Evolutionary conservation across 1,140 invertebrate species (phyloP).

Genomic region (Pogonognathellus flavescens): DNA sequence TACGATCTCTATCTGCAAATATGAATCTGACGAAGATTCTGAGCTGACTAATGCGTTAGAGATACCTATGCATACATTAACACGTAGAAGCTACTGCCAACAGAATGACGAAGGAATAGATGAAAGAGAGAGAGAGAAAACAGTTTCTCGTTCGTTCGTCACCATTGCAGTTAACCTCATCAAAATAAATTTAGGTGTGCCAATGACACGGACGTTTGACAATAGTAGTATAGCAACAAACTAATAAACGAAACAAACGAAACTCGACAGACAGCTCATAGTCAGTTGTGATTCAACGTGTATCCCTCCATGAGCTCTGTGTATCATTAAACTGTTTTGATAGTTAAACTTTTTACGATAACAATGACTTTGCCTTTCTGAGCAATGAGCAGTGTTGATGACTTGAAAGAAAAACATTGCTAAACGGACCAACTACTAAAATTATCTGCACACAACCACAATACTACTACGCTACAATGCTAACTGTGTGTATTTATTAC

Average conservation of each 20-base stretch:
- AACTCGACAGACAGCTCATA: slow-evolving; percentile 3
- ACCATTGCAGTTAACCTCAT: background rate
- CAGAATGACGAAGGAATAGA: background rate
- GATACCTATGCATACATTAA: no score
- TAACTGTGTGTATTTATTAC: no score
- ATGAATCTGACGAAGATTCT: no score
- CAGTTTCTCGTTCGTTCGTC: background rate
- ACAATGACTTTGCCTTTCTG: background rate
- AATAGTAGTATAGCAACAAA: background rate
- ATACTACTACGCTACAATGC: no score
- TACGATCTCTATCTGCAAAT: no score
- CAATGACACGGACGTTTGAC: slow-evolving; percentile 2
- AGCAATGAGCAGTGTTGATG: no score
- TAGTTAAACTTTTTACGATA: background rate
- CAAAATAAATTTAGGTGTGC: slow-evolving; percentile 30
- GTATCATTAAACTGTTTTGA: background rate
- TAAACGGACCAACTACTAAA: no score
- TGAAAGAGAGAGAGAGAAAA: slow-evolving; percentile 16
- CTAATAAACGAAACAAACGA: slow-evolving; percentile 29
- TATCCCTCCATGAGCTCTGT: background rate
- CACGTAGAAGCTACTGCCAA: no score
- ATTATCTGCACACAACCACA: no score
- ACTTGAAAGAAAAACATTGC: no score
- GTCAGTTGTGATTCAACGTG: background rate
- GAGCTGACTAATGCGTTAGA: no score